Base-by-base conservation (phyloP, 1,140 invertebrate genomes). In the Vanessa tameamea region DNA sequence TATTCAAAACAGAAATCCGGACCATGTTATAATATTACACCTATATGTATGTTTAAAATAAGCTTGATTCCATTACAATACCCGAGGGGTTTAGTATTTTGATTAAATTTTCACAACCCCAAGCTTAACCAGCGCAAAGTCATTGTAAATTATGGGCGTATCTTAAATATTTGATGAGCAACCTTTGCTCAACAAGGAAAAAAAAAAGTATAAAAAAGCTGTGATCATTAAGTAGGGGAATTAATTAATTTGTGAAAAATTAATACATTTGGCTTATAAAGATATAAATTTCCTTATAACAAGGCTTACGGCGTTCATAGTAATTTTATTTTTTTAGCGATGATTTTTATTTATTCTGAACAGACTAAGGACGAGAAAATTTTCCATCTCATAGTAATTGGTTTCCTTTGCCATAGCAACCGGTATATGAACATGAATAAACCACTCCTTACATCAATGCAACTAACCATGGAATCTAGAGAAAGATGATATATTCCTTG, bases 41-140 rank as follows among this genome's bases (percentile, higher is more conserved):
- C 13, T 59, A 72, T 59, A 48, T 50, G 59, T 66, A 16, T 59
- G 31, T 67, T 61, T 74, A 37, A 47, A 53, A 20, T 63, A 51
- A 69, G 68, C 78, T 79, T 78, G 74, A 84, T 84, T 80, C 85
- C 79, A 84, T 87, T 87, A 87, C 85, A 83, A 89, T 88, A 83
- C 83, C 73, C 83, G 68, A 82, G 84, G 87, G 84, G 78, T 86
- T 81, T 76, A 72, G 72, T 69, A 79, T 83, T 88, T 89, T 91
- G 87, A 91, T 91, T 91, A 91, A 91, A 91, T 86, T 89, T 91
- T 89, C 87, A 90, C 85, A 88, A 84, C 87, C 81, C 79, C 78
- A 79, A 82, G 83, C 83, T 87, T 86, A 88, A 89, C 79, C 82
- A 82, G 79, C 76, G 77, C 83, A 74, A 80, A 82, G 80, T 86